A percentile compares a stretch with the other conserved stretches of the same genome.
These are phyloP conservation scores for Pipa parva DNA, from an alignment of 2,113 vertebrate genomes.

Conservation along the genomic window DNA sequence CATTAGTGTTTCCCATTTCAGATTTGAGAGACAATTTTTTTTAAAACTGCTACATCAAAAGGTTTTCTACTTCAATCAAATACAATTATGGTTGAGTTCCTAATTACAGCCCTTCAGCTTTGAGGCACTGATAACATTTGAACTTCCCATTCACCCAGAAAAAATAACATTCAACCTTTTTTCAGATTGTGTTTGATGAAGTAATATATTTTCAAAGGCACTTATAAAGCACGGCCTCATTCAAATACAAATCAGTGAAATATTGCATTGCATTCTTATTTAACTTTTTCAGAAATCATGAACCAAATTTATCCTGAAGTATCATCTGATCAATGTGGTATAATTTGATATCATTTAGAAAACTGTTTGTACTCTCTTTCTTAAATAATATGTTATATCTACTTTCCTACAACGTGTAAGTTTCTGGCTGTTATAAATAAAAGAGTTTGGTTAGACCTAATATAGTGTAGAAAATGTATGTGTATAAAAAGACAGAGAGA, in stretches of 20 bases:
- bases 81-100: constrained; percentile 42
- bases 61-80: constrained; percentile 34
- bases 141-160: constrained; percentile 33
- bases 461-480: too few relatives aligned
- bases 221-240: neutral
- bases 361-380: too few relatives aligned
- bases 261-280: neutral
- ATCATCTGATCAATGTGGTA: too few relatives aligned
- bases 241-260: neutral
- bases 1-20: constrained; percentile 27
- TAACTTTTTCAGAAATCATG: neutral
- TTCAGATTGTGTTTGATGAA: constrained; percentile 13
- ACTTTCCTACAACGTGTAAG: too few relatives aligned
- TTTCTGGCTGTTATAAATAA: too few relatives aligned
- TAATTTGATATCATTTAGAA: too few relatives aligned
- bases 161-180: constrained; percentile 37
- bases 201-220: constrained; percentile 10
- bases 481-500: too few relatives aligned
- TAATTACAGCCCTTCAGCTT: constrained; percentile 35
- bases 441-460: too few relatives aligned
- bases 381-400: too few relatives aligned
- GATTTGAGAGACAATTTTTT: constrained; percentile 27
- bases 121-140: constrained; percentile 37
- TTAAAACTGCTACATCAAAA: constrained; percentile 35
- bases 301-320: neutral